Evolutionary conservation across 2,113 vertebrate genomes (phyloP).

Genomic region (Heptranchias perlo): DNA sequence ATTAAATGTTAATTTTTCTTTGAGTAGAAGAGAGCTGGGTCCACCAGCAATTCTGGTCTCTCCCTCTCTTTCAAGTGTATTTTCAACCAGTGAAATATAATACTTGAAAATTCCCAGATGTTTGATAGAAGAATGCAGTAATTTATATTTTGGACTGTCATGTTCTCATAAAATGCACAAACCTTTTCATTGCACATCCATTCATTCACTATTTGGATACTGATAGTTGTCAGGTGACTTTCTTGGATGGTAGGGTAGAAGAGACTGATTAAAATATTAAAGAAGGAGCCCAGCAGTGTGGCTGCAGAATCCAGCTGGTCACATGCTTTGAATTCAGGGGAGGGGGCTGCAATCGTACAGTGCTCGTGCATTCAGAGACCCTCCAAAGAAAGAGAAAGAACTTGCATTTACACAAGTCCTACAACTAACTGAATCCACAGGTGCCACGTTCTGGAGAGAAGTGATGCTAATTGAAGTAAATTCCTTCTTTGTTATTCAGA

Average conservation of each 20-base stretch:
- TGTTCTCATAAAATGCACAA: not conserved
- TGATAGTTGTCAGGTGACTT: not conserved
- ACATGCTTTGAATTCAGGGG: not conserved
- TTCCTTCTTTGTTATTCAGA: slow-evolving; percentile 27
- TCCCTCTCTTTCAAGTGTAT: not conserved
- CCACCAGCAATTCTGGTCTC: not conserved
- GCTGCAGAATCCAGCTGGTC: not conserved
- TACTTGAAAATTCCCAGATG: not conserved
- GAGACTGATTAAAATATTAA: not conserved
- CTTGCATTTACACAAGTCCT: not conserved
- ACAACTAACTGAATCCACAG: not conserved
- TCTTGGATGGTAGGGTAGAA: not conserved
- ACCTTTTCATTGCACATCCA: not conserved
- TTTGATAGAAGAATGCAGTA: not conserved
- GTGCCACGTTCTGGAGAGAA: not conserved
- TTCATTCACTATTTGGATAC: not conserved
- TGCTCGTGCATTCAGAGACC: not conserved
- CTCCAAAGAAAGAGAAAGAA: not conserved
- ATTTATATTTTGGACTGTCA: not conserved
- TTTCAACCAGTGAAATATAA: not conserved
- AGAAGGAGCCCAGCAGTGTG: not conserved
- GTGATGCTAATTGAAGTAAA: slow-evolving; percentile 31
- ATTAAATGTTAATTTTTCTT: not conserved
- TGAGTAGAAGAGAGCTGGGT: not conserved
- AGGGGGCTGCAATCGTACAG: not conserved